A percentile compares a stretch with the other conserved stretches of the same genome.
Conservation (phyloP, 1,140 invertebrate species). For the Pachypsylla venusta region DNA sequence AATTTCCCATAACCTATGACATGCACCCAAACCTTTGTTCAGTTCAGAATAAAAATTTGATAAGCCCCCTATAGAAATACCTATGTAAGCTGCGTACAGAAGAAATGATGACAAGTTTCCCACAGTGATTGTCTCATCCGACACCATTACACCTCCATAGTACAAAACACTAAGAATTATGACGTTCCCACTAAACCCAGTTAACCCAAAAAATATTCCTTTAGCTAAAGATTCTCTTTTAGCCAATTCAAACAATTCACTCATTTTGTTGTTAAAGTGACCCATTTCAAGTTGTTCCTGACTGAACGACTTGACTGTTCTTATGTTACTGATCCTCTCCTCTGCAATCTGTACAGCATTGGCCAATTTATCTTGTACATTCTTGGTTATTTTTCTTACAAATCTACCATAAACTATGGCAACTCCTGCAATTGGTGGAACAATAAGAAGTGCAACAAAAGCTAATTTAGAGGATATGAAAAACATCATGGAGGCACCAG, state of each 20-base stretch:
- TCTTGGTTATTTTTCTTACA: conserved; percentile 66
- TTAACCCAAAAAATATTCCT: conserved; percentile 85
- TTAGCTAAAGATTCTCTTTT: conserved; percentile 76
- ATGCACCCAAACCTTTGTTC: conserved; percentile 85
- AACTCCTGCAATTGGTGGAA: conserved; percentile 71
- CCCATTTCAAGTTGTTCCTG: conserved; percentile 65
- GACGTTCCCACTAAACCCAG: conserved; percentile 81
- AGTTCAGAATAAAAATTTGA: conserved; percentile 84
- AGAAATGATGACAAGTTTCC: conserved; percentile 83
- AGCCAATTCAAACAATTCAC: conserved; percentile 58
- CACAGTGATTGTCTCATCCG: conserved; percentile 62
- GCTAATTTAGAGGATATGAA: conserved; percentile 83
- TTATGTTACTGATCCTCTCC: conserved; percentile 83
- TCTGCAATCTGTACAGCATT: conserved; percentile 73
- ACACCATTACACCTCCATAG: conserved; percentile 80
- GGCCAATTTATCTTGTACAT: conserved; percentile 66
- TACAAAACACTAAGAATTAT: conserved; percentile 86
- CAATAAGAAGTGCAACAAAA: conserved; percentile 64
- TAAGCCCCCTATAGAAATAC: conserved; percentile 70
- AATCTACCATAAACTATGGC: conserved; percentile 82
- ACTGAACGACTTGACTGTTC: conserved; percentile 85
- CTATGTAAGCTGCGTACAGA: conserved; percentile 83
- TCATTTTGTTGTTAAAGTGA: conserved; percentile 51
- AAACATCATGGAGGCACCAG: conserved; percentile 87
- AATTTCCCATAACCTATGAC: conserved; percentile 73